These are phyloP conservation scores for Telenomus remus DNA, from an alignment of 1,140 invertebrate species.

Conservation along the genomic window DNA sequence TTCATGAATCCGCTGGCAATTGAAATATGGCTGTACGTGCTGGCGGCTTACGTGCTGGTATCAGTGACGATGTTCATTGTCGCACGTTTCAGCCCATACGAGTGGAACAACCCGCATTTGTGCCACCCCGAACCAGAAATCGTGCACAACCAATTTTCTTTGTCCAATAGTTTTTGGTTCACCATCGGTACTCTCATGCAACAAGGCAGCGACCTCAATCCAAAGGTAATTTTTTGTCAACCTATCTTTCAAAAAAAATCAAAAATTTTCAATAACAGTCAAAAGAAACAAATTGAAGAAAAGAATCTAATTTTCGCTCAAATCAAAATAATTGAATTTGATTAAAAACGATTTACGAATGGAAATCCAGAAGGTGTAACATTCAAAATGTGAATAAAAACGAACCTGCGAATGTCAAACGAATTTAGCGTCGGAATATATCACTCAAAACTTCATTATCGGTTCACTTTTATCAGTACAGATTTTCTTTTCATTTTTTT, in stretches of 20 bases:
- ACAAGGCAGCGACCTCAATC: constrained; percentile 86
- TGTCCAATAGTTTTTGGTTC: constrained; percentile 87
- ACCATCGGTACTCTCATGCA: constrained; percentile 90
- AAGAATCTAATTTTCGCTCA: too few relatives aligned
- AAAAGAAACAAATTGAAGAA: too few relatives aligned
- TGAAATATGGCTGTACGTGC: constrained; percentile 88
- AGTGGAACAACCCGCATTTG: constrained; percentile 86
- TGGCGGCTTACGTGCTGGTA: constrained; percentile 86
- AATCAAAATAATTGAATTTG: too few relatives aligned
- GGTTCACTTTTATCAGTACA: constrained; percentile 7
- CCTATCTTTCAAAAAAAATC: too few relatives aligned
- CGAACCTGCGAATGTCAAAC: neutral
- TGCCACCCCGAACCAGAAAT: constrained; percentile 79
- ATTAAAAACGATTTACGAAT: too few relatives aligned
- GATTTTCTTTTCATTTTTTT: neutral
- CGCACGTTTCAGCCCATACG: constrained; percentile 86
- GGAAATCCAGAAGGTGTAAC: too few relatives aligned
- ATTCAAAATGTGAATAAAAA: neutral
- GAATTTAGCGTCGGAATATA: too few relatives aligned
- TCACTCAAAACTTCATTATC: constrained; percentile 7
- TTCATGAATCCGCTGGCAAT: constrained; percentile 91
- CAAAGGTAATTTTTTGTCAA: constrained; percentile 74
- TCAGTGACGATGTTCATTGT: constrained; percentile 90
- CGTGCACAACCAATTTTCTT: constrained; percentile 81
- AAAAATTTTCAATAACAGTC: too few relatives aligned